phyloP scores from a whole-genome alignment of 2,797 vertebrate species.

The Ateles fusciceps region DNA sequence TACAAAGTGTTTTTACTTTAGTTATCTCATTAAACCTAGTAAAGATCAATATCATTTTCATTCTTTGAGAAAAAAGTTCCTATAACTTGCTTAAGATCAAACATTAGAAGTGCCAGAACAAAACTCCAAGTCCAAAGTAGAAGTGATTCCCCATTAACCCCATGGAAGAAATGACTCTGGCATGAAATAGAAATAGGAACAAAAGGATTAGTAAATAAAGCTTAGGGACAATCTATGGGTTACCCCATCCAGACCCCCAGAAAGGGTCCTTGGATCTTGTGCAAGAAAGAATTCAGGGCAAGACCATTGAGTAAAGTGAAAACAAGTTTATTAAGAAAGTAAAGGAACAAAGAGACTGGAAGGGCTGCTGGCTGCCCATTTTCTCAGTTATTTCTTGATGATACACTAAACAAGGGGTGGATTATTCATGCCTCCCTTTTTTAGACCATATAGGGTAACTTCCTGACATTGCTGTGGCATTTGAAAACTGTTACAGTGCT shows the following conservation, averaged over 20 bases:
- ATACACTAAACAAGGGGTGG: too few relatives aligned
- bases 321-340: too few relatives aligned
- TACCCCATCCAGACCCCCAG: background rate
- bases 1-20: background rate
- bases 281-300: background rate
- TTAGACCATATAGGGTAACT: too few relatives aligned
- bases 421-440: too few relatives aligned
- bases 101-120: background rate
- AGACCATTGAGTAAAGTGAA: background rate
- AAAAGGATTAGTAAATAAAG: conserved; percentile 36
- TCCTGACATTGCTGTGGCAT: too few relatives aligned
- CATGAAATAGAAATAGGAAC: conserved; percentile 29
- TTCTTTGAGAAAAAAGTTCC: background rate
- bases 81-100: background rate
- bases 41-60: background rate
- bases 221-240: background rate
- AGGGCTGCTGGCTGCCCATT: too few relatives aligned
- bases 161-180: background rate
- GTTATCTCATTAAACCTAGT: background rate
- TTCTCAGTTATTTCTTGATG: too few relatives aligned
- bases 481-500: too few relatives aligned
- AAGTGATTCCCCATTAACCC: conserved; percentile 16
- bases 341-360: too few relatives aligned
- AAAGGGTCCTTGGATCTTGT: background rate
- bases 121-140: background rate